These are phyloP conservation scores for Amphiura filiformis DNA, from an alignment of 35 echinoderm and acorn worm genomes.

Conservation along the genomic window DNA sequence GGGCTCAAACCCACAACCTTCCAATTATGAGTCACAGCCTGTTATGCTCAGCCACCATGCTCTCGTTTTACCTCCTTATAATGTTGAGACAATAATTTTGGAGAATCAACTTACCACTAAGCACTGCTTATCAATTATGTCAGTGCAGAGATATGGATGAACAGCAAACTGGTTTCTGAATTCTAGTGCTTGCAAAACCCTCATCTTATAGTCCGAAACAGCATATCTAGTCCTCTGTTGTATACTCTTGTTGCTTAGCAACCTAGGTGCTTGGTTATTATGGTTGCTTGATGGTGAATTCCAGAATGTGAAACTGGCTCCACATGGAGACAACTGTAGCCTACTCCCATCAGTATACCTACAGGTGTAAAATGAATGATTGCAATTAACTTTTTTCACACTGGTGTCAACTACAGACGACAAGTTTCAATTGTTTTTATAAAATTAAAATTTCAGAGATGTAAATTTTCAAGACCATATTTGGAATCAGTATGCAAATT, in stretches of 20 bases:
- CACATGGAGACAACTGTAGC: constrained; percentile 42
- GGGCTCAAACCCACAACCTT: too few species aligned
- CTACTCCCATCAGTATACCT: constrained; percentile 26
- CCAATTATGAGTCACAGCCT: too few species aligned
- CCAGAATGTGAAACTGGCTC: constrained; percentile 20
- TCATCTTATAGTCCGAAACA: constrained; percentile 11
- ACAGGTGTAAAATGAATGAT: constrained; percentile 12
- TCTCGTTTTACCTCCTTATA: too few species aligned
- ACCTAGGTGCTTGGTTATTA: background rate
- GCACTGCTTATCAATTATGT: background rate
- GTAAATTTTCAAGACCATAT: too few species aligned
- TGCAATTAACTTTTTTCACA: too few species aligned
- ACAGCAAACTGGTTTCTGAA: constrained; percentile 46
- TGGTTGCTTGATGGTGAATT: background rate
- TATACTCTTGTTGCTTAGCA: background rate
- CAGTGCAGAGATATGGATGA: constrained; percentile 18
- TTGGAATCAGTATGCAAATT: too few species aligned
- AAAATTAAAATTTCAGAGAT: too few species aligned
- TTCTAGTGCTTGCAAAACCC: constrained; percentile 18
- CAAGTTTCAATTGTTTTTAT: too few species aligned
- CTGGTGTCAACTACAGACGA: too few species aligned
- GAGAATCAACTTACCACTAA: constrained; percentile 26
- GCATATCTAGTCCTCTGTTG: constrained; percentile 38
- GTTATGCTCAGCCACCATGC: too few species aligned
- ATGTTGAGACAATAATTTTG: too few species aligned